Base-by-base conservation (phyloP, 2,797 vertebrate genomes). In the Clarias fuscus region DNA sequence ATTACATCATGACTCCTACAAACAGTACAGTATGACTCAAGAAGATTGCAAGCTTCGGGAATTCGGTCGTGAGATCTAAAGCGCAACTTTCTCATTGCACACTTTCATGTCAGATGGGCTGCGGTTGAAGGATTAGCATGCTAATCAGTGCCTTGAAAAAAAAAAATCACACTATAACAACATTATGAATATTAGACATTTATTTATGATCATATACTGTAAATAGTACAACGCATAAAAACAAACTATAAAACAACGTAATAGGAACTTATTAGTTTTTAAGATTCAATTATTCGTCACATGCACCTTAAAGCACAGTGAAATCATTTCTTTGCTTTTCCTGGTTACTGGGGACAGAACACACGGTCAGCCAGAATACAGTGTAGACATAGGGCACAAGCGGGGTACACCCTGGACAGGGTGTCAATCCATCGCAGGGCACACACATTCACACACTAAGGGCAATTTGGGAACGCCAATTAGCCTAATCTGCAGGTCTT, bases 1-100 rank as follows among this genome's bases (percentile, higher is more conserved):
- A 68, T 87, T 90, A 84, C 37, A n/a, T n/a, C 30, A 58, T 58
- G 58, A 87, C 86, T 87, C 76, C 82, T 84, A 84, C 67, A 72
- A n/a, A 13, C 48, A 53, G 11, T 37, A 53, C 48, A 53, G 11
- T 13, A 56, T 53, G 65, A 87, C 73, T 70, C 22, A 33, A 24
- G 15, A 56, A 33, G 30, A 59, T 53, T 76, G 33, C 33, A 56
- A 70, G 53, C 67, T 27, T 37, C 4, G 20, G 30, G 59, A 58
- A 75, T 17, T 18, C 68, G 33, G 3, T 86, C 71, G 37, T 43
- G 33, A 79, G 14, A 61, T 62, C 58, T 37, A 11, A 33, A 37
- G 58, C 18, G 61, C 58, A 62, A 37, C 30, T 58, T 59, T 78
- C 27, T 59, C 10, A 13, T 78, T 61, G 59, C 17, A 11, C 7